Conservation (phyloP, 2,888 invertebrate species). For the Drosophila mercatorum region DNA sequence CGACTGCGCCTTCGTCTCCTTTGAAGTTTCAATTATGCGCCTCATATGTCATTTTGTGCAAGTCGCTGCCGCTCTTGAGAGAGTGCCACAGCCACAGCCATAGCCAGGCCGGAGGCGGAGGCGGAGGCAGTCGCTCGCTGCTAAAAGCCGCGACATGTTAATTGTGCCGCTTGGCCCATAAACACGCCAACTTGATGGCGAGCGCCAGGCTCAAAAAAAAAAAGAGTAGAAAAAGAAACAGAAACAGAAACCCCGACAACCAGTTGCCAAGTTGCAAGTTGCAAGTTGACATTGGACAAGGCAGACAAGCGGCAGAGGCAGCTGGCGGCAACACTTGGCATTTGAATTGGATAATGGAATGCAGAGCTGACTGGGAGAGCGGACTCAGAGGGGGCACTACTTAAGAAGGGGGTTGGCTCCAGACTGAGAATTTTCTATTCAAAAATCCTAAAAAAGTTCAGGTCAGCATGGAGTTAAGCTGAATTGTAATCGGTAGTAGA, state of each 20-base stretch:
- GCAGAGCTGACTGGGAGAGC: background rate
- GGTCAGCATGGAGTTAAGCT: background rate
- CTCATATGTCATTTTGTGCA: constrained; percentile 81
- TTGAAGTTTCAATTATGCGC: constrained; percentile 82
- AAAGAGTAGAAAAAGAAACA: background rate
- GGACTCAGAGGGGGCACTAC: background rate
- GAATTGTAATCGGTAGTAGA: background rate
- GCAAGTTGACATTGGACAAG: constrained; percentile 17
- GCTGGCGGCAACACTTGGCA: constrained; percentile 28
- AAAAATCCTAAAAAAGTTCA: no score
- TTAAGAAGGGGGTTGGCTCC: background rate
- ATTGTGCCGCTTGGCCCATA: constrained; percentile 81
- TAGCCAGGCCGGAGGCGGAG: constrained; percentile 7
- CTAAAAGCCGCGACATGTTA: constrained; percentile 82
- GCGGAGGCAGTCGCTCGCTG: constrained; percentile 34
- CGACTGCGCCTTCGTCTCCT: constrained; percentile 73
- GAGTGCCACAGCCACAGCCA: constrained; percentile 15
- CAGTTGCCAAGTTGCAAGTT: constrained; percentile 34
- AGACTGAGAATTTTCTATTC: background rate
- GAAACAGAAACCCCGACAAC: constrained; percentile 15
- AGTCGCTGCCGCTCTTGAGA: constrained; percentile 43
- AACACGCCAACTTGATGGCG: constrained; percentile 82
- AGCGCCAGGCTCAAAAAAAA: constrained; percentile 66
- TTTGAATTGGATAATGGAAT: constrained; percentile 32
- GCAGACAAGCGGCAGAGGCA: background rate